Evolutionary conservation across 2,888 invertebrate genomes (phyloP).

Genomic region (Blastobasis adustella): DNA sequence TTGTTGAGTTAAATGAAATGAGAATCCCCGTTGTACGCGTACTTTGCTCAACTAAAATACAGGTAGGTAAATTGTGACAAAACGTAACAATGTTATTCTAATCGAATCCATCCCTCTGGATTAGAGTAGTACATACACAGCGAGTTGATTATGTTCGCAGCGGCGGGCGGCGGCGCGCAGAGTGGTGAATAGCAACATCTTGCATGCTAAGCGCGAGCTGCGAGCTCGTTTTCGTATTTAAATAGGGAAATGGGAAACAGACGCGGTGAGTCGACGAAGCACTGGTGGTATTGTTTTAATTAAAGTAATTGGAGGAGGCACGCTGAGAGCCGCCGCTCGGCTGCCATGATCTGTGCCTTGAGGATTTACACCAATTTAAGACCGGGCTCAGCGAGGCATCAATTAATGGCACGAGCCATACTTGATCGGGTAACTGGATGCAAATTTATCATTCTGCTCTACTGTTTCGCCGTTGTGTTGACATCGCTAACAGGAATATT

Average conservation of each 20-base stretch:
- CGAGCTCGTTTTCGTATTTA: constrained; percentile 72
- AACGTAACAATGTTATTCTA: constrained; percentile 21
- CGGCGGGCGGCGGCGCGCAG: constrained; percentile 39
- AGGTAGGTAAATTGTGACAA: no score
- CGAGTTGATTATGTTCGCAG: constrained; percentile 17
- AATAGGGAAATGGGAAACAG: constrained; percentile 74
- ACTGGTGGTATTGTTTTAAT: constrained; percentile 73
- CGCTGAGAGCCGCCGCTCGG: constrained; percentile 59
- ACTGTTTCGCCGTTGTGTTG: neutral
- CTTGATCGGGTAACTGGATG: constrained; percentile 33
- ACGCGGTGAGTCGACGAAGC: constrained; percentile 68
- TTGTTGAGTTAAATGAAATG: no score
- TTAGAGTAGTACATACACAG: constrained; percentile 16
- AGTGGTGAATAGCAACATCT: constrained; percentile 59
- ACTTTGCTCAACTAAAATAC: no score
- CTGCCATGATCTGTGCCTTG: constrained; percentile 70
- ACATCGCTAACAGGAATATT: no score
- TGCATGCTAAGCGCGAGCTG: constrained; percentile 61
- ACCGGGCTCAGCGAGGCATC: constrained; percentile 57
- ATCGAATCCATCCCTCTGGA: constrained; percentile 16
- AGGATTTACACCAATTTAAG: constrained; percentile 72
- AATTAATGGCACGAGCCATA: constrained; percentile 55
- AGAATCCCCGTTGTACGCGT: no score
- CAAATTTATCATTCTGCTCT: constrained; percentile 14
- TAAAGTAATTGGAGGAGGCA: constrained; percentile 75